Evolutionary conservation across 2,113 vertebrate genomes (phyloP).

Genomic region (Phrynocephalus versicolor): DNA sequence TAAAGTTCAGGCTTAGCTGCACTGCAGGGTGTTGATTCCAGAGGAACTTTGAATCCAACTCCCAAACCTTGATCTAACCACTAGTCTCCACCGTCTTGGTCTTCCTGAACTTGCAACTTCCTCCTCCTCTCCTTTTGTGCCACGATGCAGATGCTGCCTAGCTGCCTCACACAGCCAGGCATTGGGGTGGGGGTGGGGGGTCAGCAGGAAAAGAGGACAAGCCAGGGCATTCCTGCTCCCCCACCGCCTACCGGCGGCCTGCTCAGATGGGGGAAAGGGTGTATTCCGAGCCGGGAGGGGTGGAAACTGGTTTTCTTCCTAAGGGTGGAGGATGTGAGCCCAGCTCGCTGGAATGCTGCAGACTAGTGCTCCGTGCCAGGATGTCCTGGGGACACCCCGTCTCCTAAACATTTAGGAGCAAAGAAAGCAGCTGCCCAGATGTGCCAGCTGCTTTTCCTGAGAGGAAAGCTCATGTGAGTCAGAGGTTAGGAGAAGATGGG

Average conservation of each 20-base stretch:
- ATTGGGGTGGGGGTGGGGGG: no score
- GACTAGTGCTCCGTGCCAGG: background rate
- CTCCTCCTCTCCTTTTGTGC: no score
- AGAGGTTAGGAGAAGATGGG: background rate
- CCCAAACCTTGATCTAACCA: background rate
- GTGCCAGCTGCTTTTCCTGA: background rate
- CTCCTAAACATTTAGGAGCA: background rate
- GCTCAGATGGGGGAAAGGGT: background rate
- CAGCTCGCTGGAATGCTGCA: background rate
- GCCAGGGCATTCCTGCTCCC: no score
- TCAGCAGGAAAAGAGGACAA: no score
- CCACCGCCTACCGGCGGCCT: rapidly evolving
- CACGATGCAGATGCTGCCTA: background rate
- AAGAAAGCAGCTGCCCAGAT: background rate
- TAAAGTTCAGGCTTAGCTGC: background rate
- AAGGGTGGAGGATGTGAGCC: background rate
- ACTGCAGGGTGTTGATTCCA: background rate
- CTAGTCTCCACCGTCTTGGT: background rate
- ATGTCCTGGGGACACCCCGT: background rate
- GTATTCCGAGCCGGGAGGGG: background rate
- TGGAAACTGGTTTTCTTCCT: background rate
- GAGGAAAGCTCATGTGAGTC: background rate
- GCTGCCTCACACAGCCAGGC: background rate
- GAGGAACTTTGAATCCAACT: background rate
- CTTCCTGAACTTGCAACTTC: no score